phyloP scores from a whole-genome alignment of 1,140 invertebrate species.

The Drosophila seguyi region DNA sequence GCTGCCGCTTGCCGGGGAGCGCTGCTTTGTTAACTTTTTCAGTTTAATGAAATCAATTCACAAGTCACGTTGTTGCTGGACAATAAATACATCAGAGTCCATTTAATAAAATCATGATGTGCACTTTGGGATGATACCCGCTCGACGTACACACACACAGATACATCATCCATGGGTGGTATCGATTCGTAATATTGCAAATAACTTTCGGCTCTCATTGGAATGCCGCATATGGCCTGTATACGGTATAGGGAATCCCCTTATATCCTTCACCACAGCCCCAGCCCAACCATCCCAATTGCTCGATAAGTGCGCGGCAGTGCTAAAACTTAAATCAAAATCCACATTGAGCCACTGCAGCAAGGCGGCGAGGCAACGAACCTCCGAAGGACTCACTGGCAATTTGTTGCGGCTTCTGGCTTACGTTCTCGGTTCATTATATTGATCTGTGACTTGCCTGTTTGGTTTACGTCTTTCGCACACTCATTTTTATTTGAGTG shows the following conservation, averaged over 20 bases:
- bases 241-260: not conserved
- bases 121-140: conserved; percentile 77
- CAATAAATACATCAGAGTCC: conserved; percentile 85
- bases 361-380: not conserved
- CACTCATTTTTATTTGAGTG: conserved; percentile 54
- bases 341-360: conserved; percentile 61
- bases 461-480: conserved; percentile 38
- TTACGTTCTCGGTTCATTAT: conserved; percentile 60
- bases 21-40: conserved; percentile 82
- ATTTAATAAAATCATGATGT: conserved; percentile 85
- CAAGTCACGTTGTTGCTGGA: conserved; percentile 85
- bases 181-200: conserved; percentile 76
- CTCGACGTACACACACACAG: conserved; percentile 10
- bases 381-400: conserved; percentile 24
- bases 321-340: conserved; percentile 72
- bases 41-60: conserved; percentile 85
- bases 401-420: conserved; percentile 55
- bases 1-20: conserved; percentile 18
- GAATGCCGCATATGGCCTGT: conserved; percentile 63
- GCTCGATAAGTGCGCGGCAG: conserved; percentile 66
- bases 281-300: conserved; percentile 48
- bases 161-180: conserved; percentile 43
- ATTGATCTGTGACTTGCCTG: conserved; percentile 43
- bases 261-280: conserved; percentile 4
- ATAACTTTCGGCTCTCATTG: conserved; percentile 75